Conservation (phyloP, 2,797 vertebrate species). For the Eurystomus glaucurus region DNA sequence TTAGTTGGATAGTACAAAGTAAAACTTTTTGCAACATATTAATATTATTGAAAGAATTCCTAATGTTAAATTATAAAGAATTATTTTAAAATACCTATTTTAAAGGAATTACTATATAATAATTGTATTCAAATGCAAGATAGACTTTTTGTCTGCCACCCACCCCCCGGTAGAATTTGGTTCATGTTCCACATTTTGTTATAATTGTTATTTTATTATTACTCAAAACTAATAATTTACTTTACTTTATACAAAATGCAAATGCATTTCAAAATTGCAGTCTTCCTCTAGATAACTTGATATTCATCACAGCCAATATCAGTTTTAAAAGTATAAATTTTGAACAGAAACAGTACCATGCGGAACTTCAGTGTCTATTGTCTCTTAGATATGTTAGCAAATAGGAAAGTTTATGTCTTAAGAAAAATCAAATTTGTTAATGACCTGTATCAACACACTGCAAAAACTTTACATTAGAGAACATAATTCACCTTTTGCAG, state of each 20-base stretch:
- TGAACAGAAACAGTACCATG: background rate
- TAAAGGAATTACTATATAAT: background rate
- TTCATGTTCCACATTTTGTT: background rate
- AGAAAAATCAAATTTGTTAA: background rate
- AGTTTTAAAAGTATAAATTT: background rate
- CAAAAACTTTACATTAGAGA: background rate
- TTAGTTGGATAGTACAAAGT: background rate
- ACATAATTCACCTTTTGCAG: background rate
- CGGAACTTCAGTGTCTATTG: accelerated
- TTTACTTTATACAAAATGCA: background rate
- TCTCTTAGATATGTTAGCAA: background rate
- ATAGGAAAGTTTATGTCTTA: background rate
- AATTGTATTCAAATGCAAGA: background rate
- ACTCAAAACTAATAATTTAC: background rate
- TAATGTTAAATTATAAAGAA: background rate
- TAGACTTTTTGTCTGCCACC: background rate
- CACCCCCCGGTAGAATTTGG: background rate
- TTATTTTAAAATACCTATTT: background rate
- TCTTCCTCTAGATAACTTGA: background rate
- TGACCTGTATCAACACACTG: background rate
- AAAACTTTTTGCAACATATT: background rate
- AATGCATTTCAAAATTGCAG: background rate
- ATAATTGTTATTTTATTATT: background rate
- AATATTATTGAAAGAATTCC: background rate
- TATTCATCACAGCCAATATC: background rate